These are phyloP conservation scores for Antennarius maculatus DNA, from an alignment of 2,797 vertebrate genomes.

Conservation along the genomic window DNA sequence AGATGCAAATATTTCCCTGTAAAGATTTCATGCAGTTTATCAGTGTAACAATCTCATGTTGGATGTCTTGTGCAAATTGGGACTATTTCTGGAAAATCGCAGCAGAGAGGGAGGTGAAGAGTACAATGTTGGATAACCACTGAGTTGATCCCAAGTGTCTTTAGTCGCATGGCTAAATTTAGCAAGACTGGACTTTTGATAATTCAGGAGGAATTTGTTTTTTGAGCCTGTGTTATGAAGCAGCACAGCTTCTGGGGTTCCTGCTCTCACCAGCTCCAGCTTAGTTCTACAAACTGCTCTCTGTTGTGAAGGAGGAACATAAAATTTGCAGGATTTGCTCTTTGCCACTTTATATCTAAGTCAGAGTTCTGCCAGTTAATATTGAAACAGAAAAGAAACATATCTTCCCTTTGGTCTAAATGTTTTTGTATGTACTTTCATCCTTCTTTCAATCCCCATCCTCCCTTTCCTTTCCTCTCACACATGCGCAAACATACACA, in stretches of 20 bases:
- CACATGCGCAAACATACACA: conserved; percentile 35
- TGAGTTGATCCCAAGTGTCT: conserved; percentile 67
- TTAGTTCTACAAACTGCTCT: conserved; percentile 59
- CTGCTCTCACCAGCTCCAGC: conserved; percentile 33
- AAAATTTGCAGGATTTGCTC: conserved; percentile 67
- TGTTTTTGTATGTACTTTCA: conserved; percentile 33
- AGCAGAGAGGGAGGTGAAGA: conserved; percentile 34
- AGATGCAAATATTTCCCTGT: conserved; percentile 30
- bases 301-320: conserved; percentile 32
- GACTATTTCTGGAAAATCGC: conserved; percentile 66
- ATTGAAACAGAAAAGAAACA: conserved; percentile 25
- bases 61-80: conserved; percentile 47
- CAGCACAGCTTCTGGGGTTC: conserved; percentile 29
- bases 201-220: conserved; percentile 66
- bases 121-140: conserved; percentile 57
- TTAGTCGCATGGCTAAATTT: conserved; percentile 64
- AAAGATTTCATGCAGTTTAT: conserved; percentile 21
- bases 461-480: conserved; percentile 18
- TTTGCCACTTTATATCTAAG: conserved; percentile 66
- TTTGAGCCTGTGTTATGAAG: conserved; percentile 55
- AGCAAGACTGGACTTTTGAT: conserved; percentile 68
- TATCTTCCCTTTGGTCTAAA: conserved; percentile 22
- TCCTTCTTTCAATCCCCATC: conserved; percentile 28
- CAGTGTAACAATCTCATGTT: conserved; percentile 60
- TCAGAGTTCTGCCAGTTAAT: conserved; percentile 41